Evolutionary conservation across 2,113 vertebrate genomes (phyloP), one percentile per base, ranked within the genome.

Genomic region (Oxygymnocypris stewartii): DNA sequence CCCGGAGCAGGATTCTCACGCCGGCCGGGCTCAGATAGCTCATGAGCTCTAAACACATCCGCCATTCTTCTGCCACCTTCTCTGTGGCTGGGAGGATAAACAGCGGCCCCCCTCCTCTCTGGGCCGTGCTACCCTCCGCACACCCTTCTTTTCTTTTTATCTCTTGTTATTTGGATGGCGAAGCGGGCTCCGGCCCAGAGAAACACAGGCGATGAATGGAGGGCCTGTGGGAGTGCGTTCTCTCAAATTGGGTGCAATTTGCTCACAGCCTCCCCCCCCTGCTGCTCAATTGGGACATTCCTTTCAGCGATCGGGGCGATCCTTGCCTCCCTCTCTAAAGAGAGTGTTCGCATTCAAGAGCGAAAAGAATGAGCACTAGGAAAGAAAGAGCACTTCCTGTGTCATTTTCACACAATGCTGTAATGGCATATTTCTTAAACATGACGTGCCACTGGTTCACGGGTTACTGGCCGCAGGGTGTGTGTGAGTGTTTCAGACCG

Each of bases 71-170:
- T 92, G 90, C 89, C 93, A 94, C 87, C 90, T 91, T 93, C 92
- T 92, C 92, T 92, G 90, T 88, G 88, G 92, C 93, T 93, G 93
- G 93, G 94, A 94, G 93, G 94, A 95, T 93, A 94, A 95, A 95
- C 92, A 95, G 88, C 88, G 87, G 89, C 87, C 90, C 89, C 76
- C 89, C 77, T 81, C 76, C 44, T 18, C 82, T 49, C 77, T 75
- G 42, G 35, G 65, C 82, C 77, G 23, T 80, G 76, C 79, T 89
- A 90, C 91, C 85, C 81, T 65, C 78, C 57, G 35, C 65, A 90
- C 92, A 91, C 93, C 91, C 84, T 59, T 51, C 35, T 84, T 14
- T 85, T 87, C 84, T 89, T 89, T 89, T 89, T 85, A 87, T 63
- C 78, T 85, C 80, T 92, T 91, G 94, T 92, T 91, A 91, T 92